These are phyloP conservation scores for Actias luna DNA, from an alignment of 2,888 invertebrate species.

Conservation along the genomic window DNA sequence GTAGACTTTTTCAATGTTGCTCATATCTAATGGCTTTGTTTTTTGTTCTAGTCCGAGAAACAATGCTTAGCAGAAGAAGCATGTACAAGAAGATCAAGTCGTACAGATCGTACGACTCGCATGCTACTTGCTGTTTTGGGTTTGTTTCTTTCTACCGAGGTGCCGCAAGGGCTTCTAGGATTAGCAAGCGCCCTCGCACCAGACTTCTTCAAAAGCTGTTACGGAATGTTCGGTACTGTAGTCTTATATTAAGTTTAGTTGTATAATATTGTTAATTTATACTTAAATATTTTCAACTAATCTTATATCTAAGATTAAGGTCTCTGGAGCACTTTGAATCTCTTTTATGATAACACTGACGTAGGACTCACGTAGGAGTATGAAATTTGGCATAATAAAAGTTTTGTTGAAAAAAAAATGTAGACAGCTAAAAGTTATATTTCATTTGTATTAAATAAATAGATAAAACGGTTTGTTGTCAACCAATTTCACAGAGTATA, in stretches of 20 bases:
- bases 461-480: no score
- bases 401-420: no score
- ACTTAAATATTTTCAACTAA: no score
- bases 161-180: constrained; percentile 93
- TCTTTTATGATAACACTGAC: no score
- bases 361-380: no score
- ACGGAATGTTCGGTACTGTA: constrained; percentile 87
- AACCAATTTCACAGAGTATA: no score
- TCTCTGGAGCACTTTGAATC: no score
- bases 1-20: no score
- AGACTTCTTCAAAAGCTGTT: constrained; percentile 90
- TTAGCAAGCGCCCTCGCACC: constrained; percentile 90
- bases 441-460: no score
- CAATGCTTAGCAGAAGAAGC: constrained; percentile 70
- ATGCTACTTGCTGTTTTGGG: constrained; percentile 94
- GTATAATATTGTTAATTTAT: neutral
- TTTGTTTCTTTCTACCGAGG: constrained; percentile 93
- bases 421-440: no score
- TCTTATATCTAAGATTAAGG: no score
- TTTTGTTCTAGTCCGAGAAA: constrained; percentile 60
- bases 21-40: neutral
- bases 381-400: no score
- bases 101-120: constrained; percentile 91
- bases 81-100: constrained; percentile 61
- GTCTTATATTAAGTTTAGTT: neutral